Base-by-base conservation (phyloP, 2,797 vertebrate genomes). In the Menidia menidia region DNA sequence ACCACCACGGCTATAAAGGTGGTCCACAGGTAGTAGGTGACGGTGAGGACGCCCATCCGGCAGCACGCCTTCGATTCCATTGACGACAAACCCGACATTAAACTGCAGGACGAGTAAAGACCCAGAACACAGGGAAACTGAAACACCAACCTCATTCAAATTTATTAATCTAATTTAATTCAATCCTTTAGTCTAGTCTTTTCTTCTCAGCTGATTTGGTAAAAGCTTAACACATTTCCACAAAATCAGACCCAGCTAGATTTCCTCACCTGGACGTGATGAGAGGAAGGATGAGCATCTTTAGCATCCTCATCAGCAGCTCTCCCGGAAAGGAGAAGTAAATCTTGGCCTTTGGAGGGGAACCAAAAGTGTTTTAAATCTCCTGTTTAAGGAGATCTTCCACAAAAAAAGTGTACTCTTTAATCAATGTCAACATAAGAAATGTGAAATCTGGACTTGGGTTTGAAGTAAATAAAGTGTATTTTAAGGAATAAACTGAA, bases 1-100 rank as follows among this genome's bases (percentile, higher is more conserved):
- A 96, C 89, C 0, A 95, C 93, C 62, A 97, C 96, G 0, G 96
- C 96, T 13, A 97, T 89, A 88, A 97, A 97, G 48, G 96, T 97
- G 62, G 96, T 97, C 96, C 96, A 97, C 48, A 97, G 94, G 81
- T 97, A 97, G 79, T 97, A 97, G 13, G 96, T 96, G 81, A 97
- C 92, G 0, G 96, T 97, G 68, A 97, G 93, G 51, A 97, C 75
- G 0, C 96, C 96, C 94, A 97, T 96, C 64, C 94, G 89, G 58
- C 96, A 96, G 0, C 96, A 97, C 10, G 94, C 94, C 66, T 91
- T 96, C 1, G 96, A 95, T 88, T 97, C 96, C 96, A 97, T 96
- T 0, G 95, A 96, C 4, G 96, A 96, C 78, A 97, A 78, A 0
- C 96, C 95, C 0, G 96, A 97, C 96, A 97, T 97, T 67, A 97